Evolutionary conservation across 2,888 invertebrate species (phyloP), one percentile per base, ranked within the genome.

Genomic region (Scaeva pyrastri): DNA sequence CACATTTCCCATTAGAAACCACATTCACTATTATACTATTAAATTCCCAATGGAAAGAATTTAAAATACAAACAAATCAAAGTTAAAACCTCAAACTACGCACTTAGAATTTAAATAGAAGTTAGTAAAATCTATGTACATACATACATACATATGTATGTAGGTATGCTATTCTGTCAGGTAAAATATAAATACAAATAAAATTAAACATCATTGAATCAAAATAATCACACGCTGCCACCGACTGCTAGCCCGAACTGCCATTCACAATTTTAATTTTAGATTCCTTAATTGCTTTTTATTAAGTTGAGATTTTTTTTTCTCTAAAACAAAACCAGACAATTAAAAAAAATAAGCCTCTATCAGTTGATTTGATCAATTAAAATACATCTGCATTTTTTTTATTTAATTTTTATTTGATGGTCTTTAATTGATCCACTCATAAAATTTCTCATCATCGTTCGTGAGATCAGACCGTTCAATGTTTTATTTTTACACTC

Each of bases 131-230:
- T n/a, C 19, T 26, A 62, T 56, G 23, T 64, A 21, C 26, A 43
- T 55, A 26, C 3, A 2, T 31, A 2, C 31, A 31, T 31, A 64
- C 45, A 14, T 12, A 52, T 23, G 31, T 31, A 48, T 3, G 5
- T 21, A n/a, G n/a, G n/a, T n/a, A n/a, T 12, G 6, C 14, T 36
- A 12, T 58, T 58, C 39, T 43, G 43, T 62, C 62, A 55, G 52
- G 55, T 48, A 16, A 56, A 64, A 52, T 62, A 68, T 45, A 31
- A 48, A 66, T 7, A 31, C 31, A 7, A 12, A 68, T 62, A 16
- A 52, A 84, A 84, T 71, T 74, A 71, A 71, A 74, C 36, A 14
- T 78, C 83, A 78, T 83, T 74, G 83, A 78, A 75, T 73, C 52
- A 73, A 68, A 73, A 77, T 60, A 83, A 73, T 78, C 64, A 71